Evolutionary conservation across 2,113 vertebrate species (phyloP).

Genomic region (Octodon degus): DNA sequence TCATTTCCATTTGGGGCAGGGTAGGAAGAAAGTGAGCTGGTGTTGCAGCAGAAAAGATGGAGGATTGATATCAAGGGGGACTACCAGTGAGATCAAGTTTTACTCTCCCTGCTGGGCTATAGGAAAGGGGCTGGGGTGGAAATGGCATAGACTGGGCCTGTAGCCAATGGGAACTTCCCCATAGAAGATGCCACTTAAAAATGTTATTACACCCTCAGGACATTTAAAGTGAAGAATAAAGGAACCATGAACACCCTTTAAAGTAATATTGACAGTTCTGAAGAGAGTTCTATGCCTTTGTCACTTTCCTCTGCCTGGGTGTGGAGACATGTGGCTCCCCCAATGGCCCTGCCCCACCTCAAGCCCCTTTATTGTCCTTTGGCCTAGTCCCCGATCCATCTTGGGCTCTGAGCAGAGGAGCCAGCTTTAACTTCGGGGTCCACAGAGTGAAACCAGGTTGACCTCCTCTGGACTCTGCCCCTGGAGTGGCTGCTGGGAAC

Average conservation of each 20-base stretch:
- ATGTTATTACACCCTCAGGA: constrained; percentile 73
- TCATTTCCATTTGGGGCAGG: constrained; percentile 23
- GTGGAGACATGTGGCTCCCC: background rate
- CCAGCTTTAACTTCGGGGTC: constrained; percentile 40
- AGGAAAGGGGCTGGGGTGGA: constrained; percentile 49
- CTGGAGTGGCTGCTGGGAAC: background rate
- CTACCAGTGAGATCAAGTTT: constrained; percentile 27
- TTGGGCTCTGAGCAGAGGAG: background rate
- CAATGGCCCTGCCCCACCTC: no score
- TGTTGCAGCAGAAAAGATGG: constrained; percentile 38
- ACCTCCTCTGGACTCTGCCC: background rate
- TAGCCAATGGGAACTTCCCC: constrained; percentile 69
- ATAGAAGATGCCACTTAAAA: constrained; percentile 74
- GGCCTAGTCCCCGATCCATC: background rate
- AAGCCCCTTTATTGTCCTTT: background rate
- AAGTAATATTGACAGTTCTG: constrained; percentile 59
- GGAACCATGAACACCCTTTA: constrained; percentile 70
- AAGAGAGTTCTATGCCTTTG: constrained; percentile 58
- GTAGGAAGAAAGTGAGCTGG: constrained; percentile 23
- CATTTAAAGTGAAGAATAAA: constrained; percentile 64
- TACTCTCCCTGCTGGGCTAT: constrained; percentile 34
- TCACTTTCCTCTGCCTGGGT: constrained; percentile 41
- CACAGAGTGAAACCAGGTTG: background rate
- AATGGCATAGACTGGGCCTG: constrained; percentile 59
- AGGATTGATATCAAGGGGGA: constrained; percentile 40